Conservation (phyloP, 2,888 invertebrate genomes). For the Embidobia sp. region DNA sequence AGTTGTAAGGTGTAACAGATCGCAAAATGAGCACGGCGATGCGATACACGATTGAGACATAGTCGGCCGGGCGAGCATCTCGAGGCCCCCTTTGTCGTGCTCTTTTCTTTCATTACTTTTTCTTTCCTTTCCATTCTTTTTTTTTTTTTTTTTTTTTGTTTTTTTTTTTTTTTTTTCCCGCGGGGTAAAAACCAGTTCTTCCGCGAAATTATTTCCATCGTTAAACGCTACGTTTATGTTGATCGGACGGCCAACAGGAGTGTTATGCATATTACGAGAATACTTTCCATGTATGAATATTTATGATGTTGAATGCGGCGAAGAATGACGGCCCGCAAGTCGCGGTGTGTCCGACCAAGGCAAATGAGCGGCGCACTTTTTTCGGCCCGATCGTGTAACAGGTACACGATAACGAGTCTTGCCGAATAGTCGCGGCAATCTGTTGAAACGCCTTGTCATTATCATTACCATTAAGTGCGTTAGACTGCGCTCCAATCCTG, state of each 20-base stretch:
- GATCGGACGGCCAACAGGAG: constrained; percentile 70
- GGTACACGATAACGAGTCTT: constrained; percentile 53
- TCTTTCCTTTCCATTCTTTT: constrained; percentile 2
- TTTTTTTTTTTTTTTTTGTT: constrained; percentile 8
- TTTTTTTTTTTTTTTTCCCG: constrained; percentile 7
- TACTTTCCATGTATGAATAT: constrained; percentile 72
- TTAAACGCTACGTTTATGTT: constrained; percentile 75
- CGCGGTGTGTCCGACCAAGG: constrained; percentile 51
- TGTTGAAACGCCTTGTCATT: constrained; percentile 44
- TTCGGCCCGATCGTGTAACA: constrained; percentile 56
- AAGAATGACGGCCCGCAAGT: constrained; percentile 58
- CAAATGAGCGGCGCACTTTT: constrained; percentile 60
- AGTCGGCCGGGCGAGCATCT: constrained; percentile 48
- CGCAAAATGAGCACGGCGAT: constrained; percentile 62
- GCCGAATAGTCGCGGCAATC: constrained; percentile 52
- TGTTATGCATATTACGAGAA: constrained; percentile 68
- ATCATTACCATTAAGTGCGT: constrained; percentile 39
- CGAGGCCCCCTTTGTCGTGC: constrained; percentile 50
- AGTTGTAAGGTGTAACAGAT: constrained; percentile 66
- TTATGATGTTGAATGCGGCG: constrained; percentile 68
- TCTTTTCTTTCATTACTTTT: constrained; percentile 2
- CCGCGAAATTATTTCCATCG: constrained; percentile 73
- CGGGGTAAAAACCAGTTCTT: constrained; percentile 69
- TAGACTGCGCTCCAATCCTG: not conserved
- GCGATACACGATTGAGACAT: constrained; percentile 68